Base-by-base conservation (phyloP, 2,797 vertebrate genomes). In the Hippocampus kuda region DNA sequence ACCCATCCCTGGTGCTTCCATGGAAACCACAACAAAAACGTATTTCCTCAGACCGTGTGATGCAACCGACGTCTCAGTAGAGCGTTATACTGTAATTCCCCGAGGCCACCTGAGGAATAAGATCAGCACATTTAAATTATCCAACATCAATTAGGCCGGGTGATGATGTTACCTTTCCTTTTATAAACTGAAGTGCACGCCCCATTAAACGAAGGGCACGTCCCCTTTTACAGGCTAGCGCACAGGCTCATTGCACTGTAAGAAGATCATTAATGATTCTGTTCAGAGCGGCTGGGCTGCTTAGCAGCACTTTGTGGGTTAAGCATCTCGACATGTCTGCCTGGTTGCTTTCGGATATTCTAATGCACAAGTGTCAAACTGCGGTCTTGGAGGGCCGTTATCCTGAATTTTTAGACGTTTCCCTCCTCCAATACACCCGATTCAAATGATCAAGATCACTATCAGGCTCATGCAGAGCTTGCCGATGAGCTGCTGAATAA, bases 81-180 rank as follows among this genome's bases (percentile, higher is more conserved):
- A 56, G 54, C 54, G 27, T 57, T 4, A 49, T 15, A 49, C 7
- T 38, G 34, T 38, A 38, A 20, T 18, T 26, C 56, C 12, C 56
- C 4, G 3, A 5, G 56, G 56, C 24, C 56, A 57, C 56, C 56
- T 57, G 56, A 1, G 56, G 56, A 27, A 26, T 27, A 13, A 27
- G 26, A 26, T 26, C 12, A 27, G 24, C 24, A 27, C 12, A 27
- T 26, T 57, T 57, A 27, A 27, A 57, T 57, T 3, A 57, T 57
- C 56, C 57, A 1, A 60, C 57, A 34, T 60, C 27, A 60, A 16
- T 60, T 60, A 18, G 27, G 11, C 27, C 7, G 16, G 18, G 27
- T 60, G 57, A 60, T 10, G 57, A 60, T 34, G 57, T 60, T 59
- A 59, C 8, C 56, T 59, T 59, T 60, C 26, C 26, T 60, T 60